phyloP scores from a whole-genome alignment of 1,140 invertebrate species.

The Geopemphigus sp. region DNA sequence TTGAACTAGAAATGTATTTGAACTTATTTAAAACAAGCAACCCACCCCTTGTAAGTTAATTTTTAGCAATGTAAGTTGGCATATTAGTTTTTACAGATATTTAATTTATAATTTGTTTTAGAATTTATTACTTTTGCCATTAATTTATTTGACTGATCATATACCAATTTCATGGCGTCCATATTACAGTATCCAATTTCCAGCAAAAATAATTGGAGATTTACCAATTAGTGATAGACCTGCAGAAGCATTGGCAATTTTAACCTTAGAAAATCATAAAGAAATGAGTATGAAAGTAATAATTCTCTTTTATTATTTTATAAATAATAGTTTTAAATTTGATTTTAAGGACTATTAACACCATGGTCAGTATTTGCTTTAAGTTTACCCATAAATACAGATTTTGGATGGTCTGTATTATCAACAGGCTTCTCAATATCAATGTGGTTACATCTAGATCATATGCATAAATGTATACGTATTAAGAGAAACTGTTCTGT shows the following conservation, averaged over 20 bases:
- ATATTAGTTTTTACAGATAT: background rate
- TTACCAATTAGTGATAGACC: conserved; percentile 50
- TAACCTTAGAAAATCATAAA: conserved; percentile 51
- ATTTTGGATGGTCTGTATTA: conserved; percentile 63
- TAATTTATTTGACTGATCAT: conserved; percentile 58
- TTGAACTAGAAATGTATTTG: conserved; percentile 61
- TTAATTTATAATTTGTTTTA: conserved; percentile 50
- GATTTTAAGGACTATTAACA: conserved; percentile 53
- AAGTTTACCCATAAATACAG: conserved; percentile 59
- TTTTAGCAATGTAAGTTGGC: conserved; percentile 23
- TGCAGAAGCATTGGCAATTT: conserved; percentile 53
- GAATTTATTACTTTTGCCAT: conserved; percentile 58
- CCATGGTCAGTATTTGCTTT: conserved; percentile 60
- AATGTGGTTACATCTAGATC: conserved; percentile 57
- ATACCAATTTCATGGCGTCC: conserved; percentile 58
- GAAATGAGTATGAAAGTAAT: conserved; percentile 7
- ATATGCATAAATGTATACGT: conserved; percentile 40
- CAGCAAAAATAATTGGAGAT: conserved; percentile 53
- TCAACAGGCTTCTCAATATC: conserved; percentile 63
- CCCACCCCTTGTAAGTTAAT: conserved; percentile 57
- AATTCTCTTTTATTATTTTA: background rate
- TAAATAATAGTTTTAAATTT: background rate
- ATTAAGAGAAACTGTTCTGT: conserved; percentile 35
- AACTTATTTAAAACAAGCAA: conserved; percentile 60
- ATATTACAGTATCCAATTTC: conserved; percentile 63